Evolutionary conservation across 2,797 vertebrate genomes (phyloP), one percentile per base, ranked within the genome.

Genomic region (Ctenopoma kingsleyae): DNA sequence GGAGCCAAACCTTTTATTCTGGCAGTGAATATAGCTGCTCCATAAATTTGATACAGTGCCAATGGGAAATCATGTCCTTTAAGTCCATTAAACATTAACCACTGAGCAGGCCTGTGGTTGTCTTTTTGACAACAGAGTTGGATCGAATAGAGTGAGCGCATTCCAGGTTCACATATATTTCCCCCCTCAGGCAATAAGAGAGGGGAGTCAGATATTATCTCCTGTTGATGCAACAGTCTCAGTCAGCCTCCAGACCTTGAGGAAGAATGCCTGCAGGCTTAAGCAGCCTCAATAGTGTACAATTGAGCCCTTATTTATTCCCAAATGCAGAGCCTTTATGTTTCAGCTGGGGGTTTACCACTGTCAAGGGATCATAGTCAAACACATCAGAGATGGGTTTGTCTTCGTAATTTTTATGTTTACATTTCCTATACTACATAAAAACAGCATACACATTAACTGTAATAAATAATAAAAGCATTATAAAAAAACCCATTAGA

Each of bases 61-160:
- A 87, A 76, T 6, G 44, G 71, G 71, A 72, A 86, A 88, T 87
- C 76, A 68, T 88, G 86, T 89, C 78, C 82, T 88, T 81, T 87
- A 87, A 87, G 86, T 89, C 87, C 82, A 87, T 91, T 89, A 90
- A 90, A 89, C 79, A 90, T 88, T 79, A 82, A 85, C 83, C 82
- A 66, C 47, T 4, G 44, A 74, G 78, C 51, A 27, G 68, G 74
- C 54, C 48, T 4, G 38, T 83, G 68, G 55, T 86, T 78, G 78
- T 82, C 76, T 79, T 71, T 83, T 63, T 62, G 47, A 72, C 46
- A n/a, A 71, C 64, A 27, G 43, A 32, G 60, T 81, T 22, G 74
- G 69, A 73, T 60, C 70, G 71, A 89, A 85, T 32, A 74, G 55
- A 80, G 50, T 30, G 65, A 76, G 69, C 23, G 7, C 36, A 59